A percentile compares a stretch with the other conserved stretches of the same genome.
phyloP scores from a whole-genome alignment of 2,888 invertebrate species.

The Geotrupes spiniger region DNA sequence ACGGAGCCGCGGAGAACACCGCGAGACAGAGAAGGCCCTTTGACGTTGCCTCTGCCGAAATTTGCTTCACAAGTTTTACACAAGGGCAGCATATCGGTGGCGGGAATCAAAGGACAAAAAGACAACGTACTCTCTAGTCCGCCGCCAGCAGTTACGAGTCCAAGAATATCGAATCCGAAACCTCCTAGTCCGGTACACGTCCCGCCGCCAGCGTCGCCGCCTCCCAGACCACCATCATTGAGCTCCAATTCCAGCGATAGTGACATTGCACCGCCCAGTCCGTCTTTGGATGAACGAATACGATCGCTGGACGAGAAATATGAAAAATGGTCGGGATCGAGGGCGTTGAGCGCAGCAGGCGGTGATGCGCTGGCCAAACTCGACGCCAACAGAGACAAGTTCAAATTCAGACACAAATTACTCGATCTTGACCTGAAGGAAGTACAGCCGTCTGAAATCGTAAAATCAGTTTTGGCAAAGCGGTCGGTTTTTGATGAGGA shows the following conservation, averaged over 20 bases:
- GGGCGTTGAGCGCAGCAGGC: conserved; percentile 55
- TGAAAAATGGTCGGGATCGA: conserved; percentile 80
- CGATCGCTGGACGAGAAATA: conserved; percentile 90
- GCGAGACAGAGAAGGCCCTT: conserved; percentile 62
- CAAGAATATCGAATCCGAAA: conserved; percentile 50
- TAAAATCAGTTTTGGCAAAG: conserved; percentile 86
- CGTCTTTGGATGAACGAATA: conserved; percentile 87
- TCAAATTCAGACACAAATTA: conserved; percentile 68
- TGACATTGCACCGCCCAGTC: conserved; percentile 65
- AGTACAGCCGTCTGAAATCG: conserved; percentile 88
- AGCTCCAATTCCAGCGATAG: conserved; percentile 75
- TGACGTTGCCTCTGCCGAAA: conserved; percentile 83
- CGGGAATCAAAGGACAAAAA: conserved; percentile 48
- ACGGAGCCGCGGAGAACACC: conserved; percentile 67
- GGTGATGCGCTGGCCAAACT: conserved; percentile 54
- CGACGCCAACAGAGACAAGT: conserved; percentile 56
- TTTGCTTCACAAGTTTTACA: conserved; percentile 70
- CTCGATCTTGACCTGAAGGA: conserved; percentile 77
- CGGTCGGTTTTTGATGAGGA: conserved; percentile 96
- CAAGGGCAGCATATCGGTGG: conserved; percentile 42
- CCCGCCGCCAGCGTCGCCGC: conserved; percentile 61
- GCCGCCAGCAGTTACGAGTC: conserved; percentile 53
- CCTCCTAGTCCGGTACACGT: conserved; percentile 48
- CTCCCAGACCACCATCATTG: conserved; percentile 69
- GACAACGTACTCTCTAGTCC: conserved; percentile 43